Conservation (phyloP, 2,888 invertebrate species). For the Melinaea marsaeus region DNA sequence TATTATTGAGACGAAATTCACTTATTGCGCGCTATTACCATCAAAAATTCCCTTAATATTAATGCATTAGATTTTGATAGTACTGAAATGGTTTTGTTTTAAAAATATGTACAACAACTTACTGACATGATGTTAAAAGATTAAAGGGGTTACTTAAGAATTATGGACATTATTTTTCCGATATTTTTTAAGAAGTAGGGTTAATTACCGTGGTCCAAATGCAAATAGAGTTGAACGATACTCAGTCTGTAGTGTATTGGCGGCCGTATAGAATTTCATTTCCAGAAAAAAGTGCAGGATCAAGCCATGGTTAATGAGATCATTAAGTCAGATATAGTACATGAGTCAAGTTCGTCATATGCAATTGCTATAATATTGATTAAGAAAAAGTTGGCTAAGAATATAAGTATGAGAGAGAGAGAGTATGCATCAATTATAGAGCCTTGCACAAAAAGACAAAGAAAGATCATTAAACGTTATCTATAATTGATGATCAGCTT, state of each 20-base stretch:
- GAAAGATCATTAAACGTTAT: conserved; percentile 1
- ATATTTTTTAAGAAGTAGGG: too few species aligned
- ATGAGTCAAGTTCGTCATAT: conserved; percentile 33
- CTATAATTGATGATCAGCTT: conserved; percentile 23
- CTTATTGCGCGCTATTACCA: neutral
- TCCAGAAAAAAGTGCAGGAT: conserved; percentile 22
- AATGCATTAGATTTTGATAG: too few species aligned
- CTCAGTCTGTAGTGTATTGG: conserved; percentile 18
- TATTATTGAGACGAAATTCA: neutral
- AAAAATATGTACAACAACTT: too few species aligned
- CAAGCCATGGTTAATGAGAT: conserved; percentile 31
- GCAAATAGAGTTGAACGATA: too few species aligned
- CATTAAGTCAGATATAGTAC: conserved; percentile 25
- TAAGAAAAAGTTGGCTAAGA: conserved; percentile 27
- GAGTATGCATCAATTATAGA: neutral
- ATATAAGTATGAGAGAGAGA: conserved; percentile 1
- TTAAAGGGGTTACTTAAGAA: too few species aligned
- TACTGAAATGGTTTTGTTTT: too few species aligned
- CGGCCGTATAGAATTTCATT: conserved; percentile 31
- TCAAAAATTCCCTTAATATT: too few species aligned
- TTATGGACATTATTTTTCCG: too few species aligned
- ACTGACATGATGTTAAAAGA: too few species aligned
- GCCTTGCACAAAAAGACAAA: conserved; percentile 16
- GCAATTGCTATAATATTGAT: conserved; percentile 36
- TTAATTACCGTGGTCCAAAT: too few species aligned